Conservation (phyloP, 2,888 invertebrate species). For the Caenorhabditis zanzibari region DNA sequence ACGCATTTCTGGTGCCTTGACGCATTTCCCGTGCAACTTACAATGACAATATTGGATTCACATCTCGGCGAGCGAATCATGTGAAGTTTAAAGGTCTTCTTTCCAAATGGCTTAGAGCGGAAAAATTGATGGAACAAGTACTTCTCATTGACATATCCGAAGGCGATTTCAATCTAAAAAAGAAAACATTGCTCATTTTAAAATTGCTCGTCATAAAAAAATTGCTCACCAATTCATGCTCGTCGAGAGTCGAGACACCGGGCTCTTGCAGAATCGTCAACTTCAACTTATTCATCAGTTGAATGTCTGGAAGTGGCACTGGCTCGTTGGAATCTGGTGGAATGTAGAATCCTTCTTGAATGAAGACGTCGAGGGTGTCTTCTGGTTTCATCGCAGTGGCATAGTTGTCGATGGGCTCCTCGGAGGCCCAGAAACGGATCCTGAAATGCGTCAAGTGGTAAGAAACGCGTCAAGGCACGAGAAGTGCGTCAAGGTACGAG, state of each 20-base stretch:
- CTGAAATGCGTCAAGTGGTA: constrained; percentile 9
- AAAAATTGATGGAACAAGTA: constrained; percentile 44
- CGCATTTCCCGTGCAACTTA: constrained; percentile 6
- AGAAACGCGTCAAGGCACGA: neutral
- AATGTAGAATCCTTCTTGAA: constrained; percentile 36
- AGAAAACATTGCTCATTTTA: neutral
- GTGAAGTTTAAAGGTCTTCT: neutral
- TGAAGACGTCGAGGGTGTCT: constrained; percentile 38
- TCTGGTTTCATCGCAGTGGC: neutral
- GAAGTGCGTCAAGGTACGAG: neutral
- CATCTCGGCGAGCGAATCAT: constrained; percentile 33
- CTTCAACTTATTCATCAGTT: constrained; percentile 24
- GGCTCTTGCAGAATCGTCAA: constrained; percentile 19
- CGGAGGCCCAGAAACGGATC: constrained; percentile 47
- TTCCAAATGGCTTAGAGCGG: constrained; percentile 24
- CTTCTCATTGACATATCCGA: constrained; percentile 2
- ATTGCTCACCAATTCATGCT: constrained; percentile 40
- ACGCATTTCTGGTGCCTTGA: neutral
- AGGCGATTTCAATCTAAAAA: constrained; percentile 40
- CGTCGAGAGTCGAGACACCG: neutral
- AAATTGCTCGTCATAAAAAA: too few species aligned
- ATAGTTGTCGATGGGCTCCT: constrained; percentile 3
- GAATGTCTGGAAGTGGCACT: constrained; percentile 23
- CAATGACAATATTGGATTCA: constrained; percentile 28
- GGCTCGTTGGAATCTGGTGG: constrained; percentile 33